phyloP scores from a whole-genome alignment of 2,113 vertebrate species.

The Crotophaga sulcirostris region DNA sequence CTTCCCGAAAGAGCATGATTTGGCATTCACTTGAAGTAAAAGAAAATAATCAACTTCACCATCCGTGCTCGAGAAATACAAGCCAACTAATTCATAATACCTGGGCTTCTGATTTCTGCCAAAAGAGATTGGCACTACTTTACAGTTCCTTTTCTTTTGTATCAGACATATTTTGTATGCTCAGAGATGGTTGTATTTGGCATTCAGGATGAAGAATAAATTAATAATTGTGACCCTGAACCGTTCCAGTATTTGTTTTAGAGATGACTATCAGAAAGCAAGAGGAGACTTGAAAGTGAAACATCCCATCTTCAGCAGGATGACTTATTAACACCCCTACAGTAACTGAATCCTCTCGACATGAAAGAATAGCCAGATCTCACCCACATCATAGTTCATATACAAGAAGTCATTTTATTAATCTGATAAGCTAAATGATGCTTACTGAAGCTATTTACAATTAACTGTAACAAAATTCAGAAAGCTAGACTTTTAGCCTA shows the following conservation, averaged over 20 bases:
- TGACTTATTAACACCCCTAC: slow-evolving; percentile 31
- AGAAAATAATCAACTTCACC: neutral
- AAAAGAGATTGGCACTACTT: neutral
- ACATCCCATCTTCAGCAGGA: slow-evolving; percentile 30
- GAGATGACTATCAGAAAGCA: slow-evolving; percentile 36
- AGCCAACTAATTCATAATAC: neutral
- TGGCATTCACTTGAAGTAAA: neutral
- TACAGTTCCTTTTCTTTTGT: neutral
- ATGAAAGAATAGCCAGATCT: slow-evolving; percentile 74
- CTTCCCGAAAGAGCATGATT: neutral
- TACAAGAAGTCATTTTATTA: slow-evolving; percentile 75
- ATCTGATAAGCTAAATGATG: slow-evolving; percentile 78
- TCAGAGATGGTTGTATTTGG: neutral
- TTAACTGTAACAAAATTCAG: slow-evolving; percentile 79
- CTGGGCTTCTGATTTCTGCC: neutral
- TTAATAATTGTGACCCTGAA: slow-evolving; percentile 25
- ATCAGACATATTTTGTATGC: neutral
- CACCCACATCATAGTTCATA: slow-evolving; percentile 68
- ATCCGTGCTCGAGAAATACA: neutral
- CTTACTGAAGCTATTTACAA: slow-evolving; percentile 93
- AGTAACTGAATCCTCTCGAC: slow-evolving; percentile 74
- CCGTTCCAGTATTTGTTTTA: slow-evolving; percentile 57
- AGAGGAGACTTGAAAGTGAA: neutral
- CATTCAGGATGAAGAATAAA: slow-evolving; percentile 25
- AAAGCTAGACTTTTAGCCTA: slow-evolving; percentile 84